phyloP scores from a whole-genome alignment of 2,797 vertebrate species.

The Spinus pinus region DNA sequence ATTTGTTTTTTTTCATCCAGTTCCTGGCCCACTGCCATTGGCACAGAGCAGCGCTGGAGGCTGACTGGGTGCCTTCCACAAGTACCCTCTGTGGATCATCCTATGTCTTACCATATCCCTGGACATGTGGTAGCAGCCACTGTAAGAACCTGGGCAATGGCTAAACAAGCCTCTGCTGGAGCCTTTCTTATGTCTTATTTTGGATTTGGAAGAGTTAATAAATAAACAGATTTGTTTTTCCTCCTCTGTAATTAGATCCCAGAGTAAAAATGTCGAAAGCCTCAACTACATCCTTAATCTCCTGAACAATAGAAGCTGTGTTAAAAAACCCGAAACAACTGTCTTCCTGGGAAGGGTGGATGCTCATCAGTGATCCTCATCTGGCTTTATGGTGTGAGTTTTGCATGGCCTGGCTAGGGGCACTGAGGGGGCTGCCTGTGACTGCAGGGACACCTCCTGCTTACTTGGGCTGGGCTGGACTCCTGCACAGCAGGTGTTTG shows the following conservation, averaged over 20 bases:
- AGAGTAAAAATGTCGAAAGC: neutral
- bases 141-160: neutral
- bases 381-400: neutral
- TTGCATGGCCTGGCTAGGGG: rapidly evolving
- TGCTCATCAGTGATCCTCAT: neutral
- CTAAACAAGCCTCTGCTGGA: neutral
- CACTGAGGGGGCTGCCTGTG: rapidly evolving
- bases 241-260: neutral
- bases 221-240: neutral
- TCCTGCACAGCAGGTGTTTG: neutral
- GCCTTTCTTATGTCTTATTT: neutral
- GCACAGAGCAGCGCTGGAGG: neutral
- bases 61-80: neutral
- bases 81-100: neutral
- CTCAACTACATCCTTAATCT: neutral
- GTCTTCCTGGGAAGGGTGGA: neutral
- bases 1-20: neutral
- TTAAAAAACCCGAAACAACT: neutral
- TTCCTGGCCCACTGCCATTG: neutral
- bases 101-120: neutral
- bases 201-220: constrained; percentile 4
- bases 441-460: rapidly evolving
- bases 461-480: neutral
- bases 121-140: neutral
- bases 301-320: neutral